A percentile compares a stretch with the other conserved stretches of the same genome.
These are phyloP conservation scores for Elephantulus edwardii DNA, from an alignment of 2,113 vertebrate species.

Conservation along the genomic window DNA sequence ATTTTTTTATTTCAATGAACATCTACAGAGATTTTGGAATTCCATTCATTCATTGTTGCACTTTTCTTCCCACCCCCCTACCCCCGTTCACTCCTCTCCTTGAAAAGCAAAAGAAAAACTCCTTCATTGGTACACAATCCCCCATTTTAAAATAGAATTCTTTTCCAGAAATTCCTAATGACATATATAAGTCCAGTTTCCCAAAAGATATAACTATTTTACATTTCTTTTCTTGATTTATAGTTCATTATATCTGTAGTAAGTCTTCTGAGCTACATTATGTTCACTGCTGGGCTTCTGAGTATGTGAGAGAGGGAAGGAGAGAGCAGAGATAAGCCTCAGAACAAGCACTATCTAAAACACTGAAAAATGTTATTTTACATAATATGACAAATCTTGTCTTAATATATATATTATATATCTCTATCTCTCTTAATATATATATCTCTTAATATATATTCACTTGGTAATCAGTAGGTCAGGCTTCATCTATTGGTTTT, in stretches of 20 bases:
- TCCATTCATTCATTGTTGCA: too few relatives aligned
- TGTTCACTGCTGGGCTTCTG: neutral
- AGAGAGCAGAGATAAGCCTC: too few relatives aligned
- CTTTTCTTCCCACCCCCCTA: too few relatives aligned
- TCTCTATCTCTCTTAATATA: too few relatives aligned
- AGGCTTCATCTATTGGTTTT: neutral
- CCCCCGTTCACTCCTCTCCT: too few relatives aligned
- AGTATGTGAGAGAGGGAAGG: too few relatives aligned
- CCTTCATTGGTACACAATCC: too few relatives aligned
- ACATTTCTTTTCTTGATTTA: neutral
- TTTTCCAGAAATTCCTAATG: conserved; percentile 23
- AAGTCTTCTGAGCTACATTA: neutral
- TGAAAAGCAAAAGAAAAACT: neutral
- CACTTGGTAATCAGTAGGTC: neutral
- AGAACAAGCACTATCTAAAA: neutral
- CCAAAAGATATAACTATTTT: neutral
- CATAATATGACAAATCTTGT: neutral
- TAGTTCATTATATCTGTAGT: neutral
- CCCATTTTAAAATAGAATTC: too few relatives aligned
- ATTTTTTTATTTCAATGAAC: too few relatives aligned
- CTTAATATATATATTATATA: neutral
- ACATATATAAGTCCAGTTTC: neutral
- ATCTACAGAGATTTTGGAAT: too few relatives aligned
- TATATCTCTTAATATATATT: neutral
- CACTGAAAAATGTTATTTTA: neutral